Evolutionary conservation across 2,888 invertebrate species (phyloP).

Genomic region (Parnassius mnemosyne): DNA sequence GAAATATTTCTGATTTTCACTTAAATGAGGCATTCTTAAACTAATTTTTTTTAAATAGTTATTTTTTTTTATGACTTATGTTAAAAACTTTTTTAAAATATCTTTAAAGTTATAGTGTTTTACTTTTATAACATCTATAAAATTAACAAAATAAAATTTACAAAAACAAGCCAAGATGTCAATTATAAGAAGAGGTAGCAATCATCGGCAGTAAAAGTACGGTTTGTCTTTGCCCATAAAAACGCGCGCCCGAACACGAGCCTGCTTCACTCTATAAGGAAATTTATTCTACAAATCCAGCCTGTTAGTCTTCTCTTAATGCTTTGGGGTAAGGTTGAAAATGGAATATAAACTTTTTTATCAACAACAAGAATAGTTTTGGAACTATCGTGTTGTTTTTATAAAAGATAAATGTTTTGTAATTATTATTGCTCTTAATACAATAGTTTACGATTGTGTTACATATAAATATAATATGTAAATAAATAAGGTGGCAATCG

Average conservation of each 20-base stretch:
- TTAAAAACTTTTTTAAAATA: no score
- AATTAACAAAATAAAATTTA: constrained; percentile 42
- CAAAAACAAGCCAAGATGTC: constrained; percentile 75
- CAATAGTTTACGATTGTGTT: no score
- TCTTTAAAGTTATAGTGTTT: no score
- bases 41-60: no score
- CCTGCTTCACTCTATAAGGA: constrained; percentile 56
- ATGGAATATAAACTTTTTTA: constrained; percentile 29
- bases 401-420: not conserved
- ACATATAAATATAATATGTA: no score
- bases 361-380: constrained; percentile 1
- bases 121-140: no score
- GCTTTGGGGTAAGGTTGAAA: constrained; percentile 48
- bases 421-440: no score
- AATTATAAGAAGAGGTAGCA: constrained; percentile 78
- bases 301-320: constrained; percentile 39
- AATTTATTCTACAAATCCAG: constrained; percentile 39
- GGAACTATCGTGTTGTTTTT: not conserved
- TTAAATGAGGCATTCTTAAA: no score
- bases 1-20: not conserved
- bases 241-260: constrained; percentile 64
- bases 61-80: no score
- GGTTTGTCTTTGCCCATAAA: constrained; percentile 72
- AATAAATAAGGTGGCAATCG: no score
- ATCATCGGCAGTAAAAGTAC: constrained; percentile 76